Evolutionary conservation across 2,888 invertebrate species (phyloP).

Genomic region (Salticus scenicus): DNA sequence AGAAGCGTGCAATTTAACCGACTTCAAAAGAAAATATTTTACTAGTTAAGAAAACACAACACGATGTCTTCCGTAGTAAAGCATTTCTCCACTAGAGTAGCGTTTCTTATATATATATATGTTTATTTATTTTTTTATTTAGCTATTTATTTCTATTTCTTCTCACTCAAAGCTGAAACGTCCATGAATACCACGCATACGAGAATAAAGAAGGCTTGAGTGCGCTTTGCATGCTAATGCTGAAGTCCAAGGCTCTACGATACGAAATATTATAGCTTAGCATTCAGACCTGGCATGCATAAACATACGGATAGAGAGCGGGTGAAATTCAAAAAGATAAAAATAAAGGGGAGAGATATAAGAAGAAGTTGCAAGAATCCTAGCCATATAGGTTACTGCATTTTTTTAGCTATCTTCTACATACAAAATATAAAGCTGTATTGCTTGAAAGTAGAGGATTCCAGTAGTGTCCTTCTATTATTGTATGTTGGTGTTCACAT

Average conservation of each 20-base stretch:
- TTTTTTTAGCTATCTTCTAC: constrained; percentile 46
- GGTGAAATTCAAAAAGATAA: constrained; percentile 43
- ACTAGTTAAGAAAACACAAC: constrained; percentile 67
- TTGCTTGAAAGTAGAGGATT: constrained; percentile 50
- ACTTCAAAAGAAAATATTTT: constrained; percentile 67
- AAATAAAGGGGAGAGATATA: not conserved
- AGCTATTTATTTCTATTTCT: constrained; percentile 62
- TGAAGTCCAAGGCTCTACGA: constrained; percentile 41
- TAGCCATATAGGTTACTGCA: constrained; percentile 18
- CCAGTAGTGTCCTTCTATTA: constrained; percentile 45
- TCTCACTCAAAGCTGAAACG: constrained; percentile 54
- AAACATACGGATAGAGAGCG: constrained; percentile 49
- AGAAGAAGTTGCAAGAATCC: constrained; percentile 1
- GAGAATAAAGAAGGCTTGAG: constrained; percentile 48
- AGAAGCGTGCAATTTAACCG: constrained; percentile 61
- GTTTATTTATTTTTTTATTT: constrained; percentile 58
- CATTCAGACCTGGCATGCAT: constrained; percentile 63
- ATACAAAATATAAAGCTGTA: constrained; percentile 49
- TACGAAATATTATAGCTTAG: constrained; percentile 68
- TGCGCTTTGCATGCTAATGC: constrained; percentile 65
- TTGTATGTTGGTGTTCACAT: constrained; percentile 37
- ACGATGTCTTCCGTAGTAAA: constrained; percentile 45
- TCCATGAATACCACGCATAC: constrained; percentile 62
- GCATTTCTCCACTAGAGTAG: constrained; percentile 38
- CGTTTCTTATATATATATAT: constrained; percentile 40